Evolutionary conservation across 2,888 invertebrate species (phyloP).

Genomic region (Nomada flava): DNA sequence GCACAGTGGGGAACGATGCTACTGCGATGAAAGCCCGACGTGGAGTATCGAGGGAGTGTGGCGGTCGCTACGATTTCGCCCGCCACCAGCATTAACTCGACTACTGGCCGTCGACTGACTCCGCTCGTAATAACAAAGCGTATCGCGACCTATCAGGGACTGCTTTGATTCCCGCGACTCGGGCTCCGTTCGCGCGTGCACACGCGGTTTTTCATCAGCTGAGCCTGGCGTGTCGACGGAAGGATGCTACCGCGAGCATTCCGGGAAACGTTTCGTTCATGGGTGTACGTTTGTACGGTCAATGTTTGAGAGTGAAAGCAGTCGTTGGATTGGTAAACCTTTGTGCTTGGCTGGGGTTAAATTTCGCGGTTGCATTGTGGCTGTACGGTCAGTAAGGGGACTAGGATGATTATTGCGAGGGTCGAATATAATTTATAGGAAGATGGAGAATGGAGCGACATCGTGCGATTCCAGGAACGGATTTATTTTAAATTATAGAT

Average conservation of each 20-base stretch:
- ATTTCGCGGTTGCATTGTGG: neutral
- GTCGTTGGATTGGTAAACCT: neutral
- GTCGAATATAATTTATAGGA: too few relatives aligned
- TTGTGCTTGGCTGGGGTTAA: neutral
- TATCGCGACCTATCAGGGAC: constrained; percentile 68
- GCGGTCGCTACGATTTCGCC: constrained; percentile 61
- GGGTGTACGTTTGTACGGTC: too few relatives aligned
- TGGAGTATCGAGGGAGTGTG: constrained; percentile 70
- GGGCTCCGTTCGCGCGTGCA: neutral
- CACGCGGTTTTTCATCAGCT: constrained; percentile 52
- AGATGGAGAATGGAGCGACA: too few relatives aligned
- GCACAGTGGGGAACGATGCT: constrained; percentile 63
- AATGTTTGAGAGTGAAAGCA: neutral
- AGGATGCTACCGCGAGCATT: neutral
- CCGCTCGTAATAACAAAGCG: constrained; percentile 70
- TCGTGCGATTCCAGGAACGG: neutral
- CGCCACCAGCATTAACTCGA: constrained; percentile 64
- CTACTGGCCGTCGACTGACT: constrained; percentile 64
- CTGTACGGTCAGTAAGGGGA: too few relatives aligned
- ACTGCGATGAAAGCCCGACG: constrained; percentile 70
- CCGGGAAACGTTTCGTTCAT: constrained; percentile 1
- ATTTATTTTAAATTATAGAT: neutral
- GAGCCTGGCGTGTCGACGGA: neutral
- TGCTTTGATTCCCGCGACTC: constrained; percentile 64
- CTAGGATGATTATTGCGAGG: too few relatives aligned